phyloP scores from a whole-genome alignment of 2,113 vertebrate species.

The Lophotis ruficrista region DNA sequence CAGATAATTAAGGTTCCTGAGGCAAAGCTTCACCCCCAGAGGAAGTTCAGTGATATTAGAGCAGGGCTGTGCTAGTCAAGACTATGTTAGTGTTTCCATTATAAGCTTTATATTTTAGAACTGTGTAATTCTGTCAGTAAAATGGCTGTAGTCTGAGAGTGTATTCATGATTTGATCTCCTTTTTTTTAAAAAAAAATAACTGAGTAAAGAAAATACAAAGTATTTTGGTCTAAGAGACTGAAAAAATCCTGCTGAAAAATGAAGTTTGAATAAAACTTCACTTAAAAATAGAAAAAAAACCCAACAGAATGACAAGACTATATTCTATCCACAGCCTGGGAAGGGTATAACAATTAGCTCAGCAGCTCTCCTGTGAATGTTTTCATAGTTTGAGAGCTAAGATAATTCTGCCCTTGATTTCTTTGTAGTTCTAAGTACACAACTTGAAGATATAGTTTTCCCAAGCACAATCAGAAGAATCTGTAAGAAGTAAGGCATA shows the following conservation, averaged over 20 bases:
- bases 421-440: neutral
- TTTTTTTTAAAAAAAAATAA: neutral
- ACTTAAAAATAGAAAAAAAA: neutral
- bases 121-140: slow-evolving; percentile 23
- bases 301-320: neutral
- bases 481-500: neutral
- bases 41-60: slow-evolving; percentile 69
- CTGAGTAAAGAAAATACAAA: neutral
- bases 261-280: neutral
- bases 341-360: neutral
- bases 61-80: slow-evolving; percentile 39
- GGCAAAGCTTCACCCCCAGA: slow-evolving; percentile 69
- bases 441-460: neutral
- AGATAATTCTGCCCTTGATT: neutral
- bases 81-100: slow-evolving; percentile 58
- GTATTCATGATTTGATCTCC: neutral
- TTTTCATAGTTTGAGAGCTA: neutral
- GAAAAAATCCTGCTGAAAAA: slow-evolving; percentile 1
- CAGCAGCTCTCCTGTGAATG: neutral
- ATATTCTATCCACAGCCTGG: neutral
- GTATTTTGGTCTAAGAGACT: neutral
- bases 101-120: slow-evolving; percentile 31
- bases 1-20: slow-evolving; percentile 76
- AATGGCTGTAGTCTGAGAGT: neutral
- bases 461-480: neutral